phyloP scores from a whole-genome alignment of 2,888 invertebrate genomes.

The Tridacna crocea region DNA sequence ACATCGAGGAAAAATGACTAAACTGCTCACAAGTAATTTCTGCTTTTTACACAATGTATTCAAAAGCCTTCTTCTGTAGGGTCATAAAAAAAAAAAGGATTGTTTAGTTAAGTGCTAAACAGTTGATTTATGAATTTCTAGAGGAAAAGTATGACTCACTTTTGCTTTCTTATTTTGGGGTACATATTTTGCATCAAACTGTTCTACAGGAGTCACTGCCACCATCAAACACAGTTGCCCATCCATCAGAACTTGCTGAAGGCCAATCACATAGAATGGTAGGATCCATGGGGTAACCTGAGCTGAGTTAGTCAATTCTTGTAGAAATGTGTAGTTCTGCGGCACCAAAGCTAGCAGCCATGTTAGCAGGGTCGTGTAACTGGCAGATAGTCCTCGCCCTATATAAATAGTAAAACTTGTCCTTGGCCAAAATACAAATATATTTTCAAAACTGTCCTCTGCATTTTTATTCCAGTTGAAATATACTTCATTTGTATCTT shows the following conservation, averaged over 20 bases:
- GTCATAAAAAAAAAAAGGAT: too few relatives aligned
- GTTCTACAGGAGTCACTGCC: slow-evolving; percentile 74
- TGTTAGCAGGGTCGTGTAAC: slow-evolving; percentile 77
- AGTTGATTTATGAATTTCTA: too few relatives aligned
- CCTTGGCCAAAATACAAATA: neutral
- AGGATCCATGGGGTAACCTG: slow-evolving; percentile 50
- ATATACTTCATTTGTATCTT: too few relatives aligned
- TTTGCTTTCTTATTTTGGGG: slow-evolving; percentile 74
- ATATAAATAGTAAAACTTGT: slow-evolving; percentile 17
- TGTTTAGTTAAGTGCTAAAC: too few relatives aligned
- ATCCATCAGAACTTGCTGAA: slow-evolving; percentile 80
- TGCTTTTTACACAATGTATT: too few relatives aligned
- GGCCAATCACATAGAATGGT: slow-evolving; percentile 79
- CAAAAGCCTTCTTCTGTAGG: too few relatives aligned
- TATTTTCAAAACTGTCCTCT: too few relatives aligned
- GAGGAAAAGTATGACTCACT: slow-evolving; percentile 53
- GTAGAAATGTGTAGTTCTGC: slow-evolving; percentile 72
- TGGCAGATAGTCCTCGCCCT: slow-evolving; percentile 77
- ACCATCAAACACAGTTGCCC: slow-evolving; percentile 77
- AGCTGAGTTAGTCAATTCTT: slow-evolving; percentile 38
- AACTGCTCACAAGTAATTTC: too few relatives aligned
- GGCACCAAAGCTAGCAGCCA: slow-evolving; percentile 81
- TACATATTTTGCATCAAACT: slow-evolving; percentile 68
- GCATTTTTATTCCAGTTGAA: too few relatives aligned
- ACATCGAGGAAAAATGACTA: too few relatives aligned